Percentiles rank a stretch among this genome's conserved stretches.
Conservation (phyloP, 2,888 invertebrate species). For the Nematopogon swammerdamellus region DNA sequence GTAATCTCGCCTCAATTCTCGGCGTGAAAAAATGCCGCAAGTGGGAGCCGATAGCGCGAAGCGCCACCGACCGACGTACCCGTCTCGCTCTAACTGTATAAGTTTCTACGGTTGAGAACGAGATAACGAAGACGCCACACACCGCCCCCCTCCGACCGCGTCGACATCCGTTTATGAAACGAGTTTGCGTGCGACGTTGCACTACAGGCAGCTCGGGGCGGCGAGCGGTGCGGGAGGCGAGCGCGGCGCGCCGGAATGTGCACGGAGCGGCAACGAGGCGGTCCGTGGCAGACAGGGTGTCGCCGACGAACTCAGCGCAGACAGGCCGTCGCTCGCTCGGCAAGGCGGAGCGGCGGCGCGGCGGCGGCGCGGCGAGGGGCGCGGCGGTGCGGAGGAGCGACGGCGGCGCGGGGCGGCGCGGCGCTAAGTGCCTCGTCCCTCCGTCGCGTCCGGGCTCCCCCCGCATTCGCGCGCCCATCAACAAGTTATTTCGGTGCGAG, state of each 20-base stretch:
- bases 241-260: constrained; percentile 54
- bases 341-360: neutral
- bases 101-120: constrained; percentile 18
- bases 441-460: constrained; percentile 38
- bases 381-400: no score
- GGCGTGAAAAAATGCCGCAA: constrained; percentile 64
- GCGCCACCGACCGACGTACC: constrained; percentile 45
- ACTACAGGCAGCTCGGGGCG: constrained; percentile 39
- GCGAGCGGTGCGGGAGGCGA: constrained; percentile 25
- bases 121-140: constrained; percentile 16
- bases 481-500: constrained; percentile 52
- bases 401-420: constrained; percentile 23
- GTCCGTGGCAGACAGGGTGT: constrained; percentile 92
- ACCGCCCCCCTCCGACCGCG: constrained; percentile 48
- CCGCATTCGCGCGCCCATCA: constrained; percentile 33
- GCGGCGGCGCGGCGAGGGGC: no score
- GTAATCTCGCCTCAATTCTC: constrained; percentile 64
- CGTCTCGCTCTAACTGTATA: constrained; percentile 19
- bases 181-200: constrained; percentile 64
- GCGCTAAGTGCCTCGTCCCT: constrained; percentile 40
- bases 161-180: constrained; percentile 73
- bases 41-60: constrained; percentile 59
- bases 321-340: constrained; percentile 76
- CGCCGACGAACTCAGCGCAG: constrained; percentile 80
- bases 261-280: constrained; percentile 62